These are phyloP conservation scores for Hydractinia symbiolongicarpus DNA, from an alignment of 30 jellyfish, hydroid and myxozoan genomes.

Conservation along the genomic window DNA sequence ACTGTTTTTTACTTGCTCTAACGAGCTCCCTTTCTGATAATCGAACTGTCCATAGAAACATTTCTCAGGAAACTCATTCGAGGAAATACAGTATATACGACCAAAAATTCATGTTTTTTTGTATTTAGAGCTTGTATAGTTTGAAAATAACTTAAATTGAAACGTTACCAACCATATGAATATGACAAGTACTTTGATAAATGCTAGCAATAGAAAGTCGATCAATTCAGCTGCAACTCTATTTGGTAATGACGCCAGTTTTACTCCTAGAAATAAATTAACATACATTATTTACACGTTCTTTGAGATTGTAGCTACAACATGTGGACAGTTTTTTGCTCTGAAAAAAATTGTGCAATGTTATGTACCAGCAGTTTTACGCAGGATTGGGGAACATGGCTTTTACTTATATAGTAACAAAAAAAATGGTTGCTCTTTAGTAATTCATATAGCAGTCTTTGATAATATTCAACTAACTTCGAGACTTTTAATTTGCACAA, in stretches of 20 bases:
- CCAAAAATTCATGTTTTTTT: too few relatives aligned
- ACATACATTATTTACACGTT: background rate
- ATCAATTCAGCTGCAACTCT: slow-evolving; percentile 82
- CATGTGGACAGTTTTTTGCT: background rate
- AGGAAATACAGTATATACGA: too few relatives aligned
- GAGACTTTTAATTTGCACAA: too few relatives aligned
- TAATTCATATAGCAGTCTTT: too few relatives aligned
- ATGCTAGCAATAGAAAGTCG: slow-evolving; percentile 63
- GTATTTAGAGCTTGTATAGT: too few relatives aligned
- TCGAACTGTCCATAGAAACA: too few relatives aligned
- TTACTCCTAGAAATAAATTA: slow-evolving; percentile 28
- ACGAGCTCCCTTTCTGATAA: too few relatives aligned
- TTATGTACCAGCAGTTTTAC: background rate
- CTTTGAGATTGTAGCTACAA: background rate
- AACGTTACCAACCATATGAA: slow-evolving; percentile 40
- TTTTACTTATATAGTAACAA: too few relatives aligned
- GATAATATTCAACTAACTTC: too few relatives aligned
- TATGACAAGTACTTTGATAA: slow-evolving; percentile 52
- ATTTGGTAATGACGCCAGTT: slow-evolving; percentile 56
- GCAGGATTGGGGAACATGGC: background rate
- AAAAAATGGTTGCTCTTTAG: too few relatives aligned
- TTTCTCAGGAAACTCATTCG: too few relatives aligned
- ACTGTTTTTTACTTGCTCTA: too few relatives aligned
- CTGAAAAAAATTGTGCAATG: background rate
- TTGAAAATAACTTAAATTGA: background rate